Base-by-base conservation (phyloP, 2,113 vertebrate genomes). In the Calypte anna region DNA sequence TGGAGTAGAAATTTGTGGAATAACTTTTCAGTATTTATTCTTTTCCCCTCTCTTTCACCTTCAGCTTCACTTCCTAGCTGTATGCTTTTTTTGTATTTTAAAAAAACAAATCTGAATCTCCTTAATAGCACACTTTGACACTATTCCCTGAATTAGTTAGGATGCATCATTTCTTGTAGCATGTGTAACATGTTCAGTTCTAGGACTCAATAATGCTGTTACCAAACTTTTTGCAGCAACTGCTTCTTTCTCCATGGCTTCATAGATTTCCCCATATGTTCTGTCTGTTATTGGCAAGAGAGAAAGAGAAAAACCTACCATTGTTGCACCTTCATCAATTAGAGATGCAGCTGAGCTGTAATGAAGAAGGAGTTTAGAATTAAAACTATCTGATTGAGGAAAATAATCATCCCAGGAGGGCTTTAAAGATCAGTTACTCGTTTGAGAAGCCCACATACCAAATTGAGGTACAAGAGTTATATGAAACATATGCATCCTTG, bases 141-240 rank as follows among this genome's bases (percentile, higher is more conserved):
- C 63, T 91, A 78, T 64, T 80, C 36, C 11, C 46, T 55, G n/a
- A 64, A 33, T 6, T 79, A 33, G 13, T 57, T 61, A 51, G 43
- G 76, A 58, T 18, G 14, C 16, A 59, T 28, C 53, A 4, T 59
- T 62, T 31, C 38, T 55, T 30, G 6, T 54, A 55, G 12, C 0
- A 0, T 0, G 0, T 22, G 31, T 28, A 59, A 69, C 7, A 69
- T 25, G 18, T 33, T 58, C n/a, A 64, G 7, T 43, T 40, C 31
- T 36, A 46, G 17, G 12, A 31, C 7, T 75, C 44, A 91, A 22
- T 14, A 57, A 74, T 1, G 3, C 22, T 62, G 20, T 46, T 90
- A 50, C 19, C 22, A 63, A 40, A 22, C 24, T 51, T 78, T 12
- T 19, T 38, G 9, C 25, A 77, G 28, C 31, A 68, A 19, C 6